These are phyloP conservation scores for Tamias sibiricus DNA, from an alignment of 2,113 vertebrate species.

Conservation along the genomic window DNA sequence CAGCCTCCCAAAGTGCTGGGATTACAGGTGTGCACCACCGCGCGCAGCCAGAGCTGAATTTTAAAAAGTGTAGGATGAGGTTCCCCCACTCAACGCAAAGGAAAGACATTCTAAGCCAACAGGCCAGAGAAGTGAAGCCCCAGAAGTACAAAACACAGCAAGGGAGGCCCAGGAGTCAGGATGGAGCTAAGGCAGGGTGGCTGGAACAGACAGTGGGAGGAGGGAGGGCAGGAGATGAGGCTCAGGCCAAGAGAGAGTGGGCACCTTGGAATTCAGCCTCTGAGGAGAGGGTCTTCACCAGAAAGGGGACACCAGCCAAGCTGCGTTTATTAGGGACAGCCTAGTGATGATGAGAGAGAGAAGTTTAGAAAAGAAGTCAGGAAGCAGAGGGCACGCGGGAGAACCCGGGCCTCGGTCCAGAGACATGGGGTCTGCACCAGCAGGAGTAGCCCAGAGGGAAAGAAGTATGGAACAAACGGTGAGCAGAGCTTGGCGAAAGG, in stretches of 20 bases:
- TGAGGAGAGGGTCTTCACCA: not conserved
- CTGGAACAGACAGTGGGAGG: not conserved
- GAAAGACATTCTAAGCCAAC: not conserved
- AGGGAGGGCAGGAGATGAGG: accelerated
- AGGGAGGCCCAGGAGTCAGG: not conserved
- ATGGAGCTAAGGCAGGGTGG: not conserved
- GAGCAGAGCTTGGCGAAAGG: not conserved
- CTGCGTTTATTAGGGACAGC: not conserved
- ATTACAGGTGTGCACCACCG: too few species aligned
- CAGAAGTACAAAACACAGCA: not conserved
- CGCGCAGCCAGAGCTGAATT: not conserved
- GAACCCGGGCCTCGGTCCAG: not conserved
- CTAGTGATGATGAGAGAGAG: not conserved
- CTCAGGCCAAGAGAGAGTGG: not conserved
- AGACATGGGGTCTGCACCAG: accelerated
- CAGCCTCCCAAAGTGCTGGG: too few species aligned
- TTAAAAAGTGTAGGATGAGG: not conserved
- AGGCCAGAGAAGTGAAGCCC: not conserved
- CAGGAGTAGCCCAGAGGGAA: not conserved
- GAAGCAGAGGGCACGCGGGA: not conserved
- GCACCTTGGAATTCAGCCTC: not conserved
- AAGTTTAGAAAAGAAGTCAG: not conserved
- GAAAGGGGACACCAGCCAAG: accelerated
- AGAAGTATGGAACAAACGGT: not conserved
- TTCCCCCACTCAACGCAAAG: not conserved